Base-by-base conservation (phyloP, 2,797 vertebrate genomes). In the Sphaeramia orbicularis region DNA sequence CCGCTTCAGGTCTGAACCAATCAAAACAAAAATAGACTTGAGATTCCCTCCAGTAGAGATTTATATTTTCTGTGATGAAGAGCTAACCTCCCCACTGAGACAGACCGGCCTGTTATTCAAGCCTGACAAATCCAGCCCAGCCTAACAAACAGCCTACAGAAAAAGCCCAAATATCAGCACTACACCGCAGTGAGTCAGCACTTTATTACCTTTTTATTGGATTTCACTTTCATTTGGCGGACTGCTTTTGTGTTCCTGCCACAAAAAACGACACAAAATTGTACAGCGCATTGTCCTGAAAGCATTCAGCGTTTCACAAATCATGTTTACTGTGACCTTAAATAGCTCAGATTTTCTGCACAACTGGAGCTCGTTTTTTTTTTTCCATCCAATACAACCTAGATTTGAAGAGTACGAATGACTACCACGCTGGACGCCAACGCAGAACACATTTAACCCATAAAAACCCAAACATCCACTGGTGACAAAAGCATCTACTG, bases 1-100 rank as follows among this genome's bases (percentile, higher is more conserved):
- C 94, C 21, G 92, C 86, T 76, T 95, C 95, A 7, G 95, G 95
- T 88, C 95, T 96, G 80, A 63, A 74, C 65, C 75, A 82, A 89
- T 82, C 74, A 81, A 73, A 86, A 85, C 41, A 85, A 41, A 84
- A 81, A 84, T 19, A 75, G 67, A 63, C 67, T 43, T 81, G 35
- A 85, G 64, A 74, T 60, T 61, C 47, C 21, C 54, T 71, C 44
- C 38, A 42, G 56, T 16, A 24, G 56, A 83, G 68, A 69, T 67
- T 49, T 49, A 82, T 61, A 51, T 27, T 10, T 60, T 30, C n/a
- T 52, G 61, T 44, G 60, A 86, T 75, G 50, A 85, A 66, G 56
- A 60, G 43, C 43, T 27, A 70, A 52, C 1, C 15, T 75, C 74
- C 66, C 70, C 58, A 60, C 73, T 47, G 71, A 63, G 70, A 84